A percentile compares a stretch with the other conserved stretches of the same genome.
These are phyloP conservation scores for Gallinago solitaria DNA, from an alignment of 2,797 vertebrate species.

Conservation along the genomic window DNA sequence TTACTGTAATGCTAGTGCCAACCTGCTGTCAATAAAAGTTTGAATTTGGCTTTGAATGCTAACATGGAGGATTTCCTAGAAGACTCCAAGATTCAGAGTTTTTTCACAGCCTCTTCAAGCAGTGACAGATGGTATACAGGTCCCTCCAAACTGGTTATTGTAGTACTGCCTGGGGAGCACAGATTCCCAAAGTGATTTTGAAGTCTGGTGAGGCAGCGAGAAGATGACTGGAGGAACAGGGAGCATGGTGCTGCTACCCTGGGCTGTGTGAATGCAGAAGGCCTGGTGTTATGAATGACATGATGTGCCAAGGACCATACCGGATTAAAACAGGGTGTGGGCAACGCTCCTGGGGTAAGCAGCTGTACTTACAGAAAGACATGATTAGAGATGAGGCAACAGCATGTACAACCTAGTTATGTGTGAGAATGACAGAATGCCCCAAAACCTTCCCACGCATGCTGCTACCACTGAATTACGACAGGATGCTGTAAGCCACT, in stretches of 20 bases:
- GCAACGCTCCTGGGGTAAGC: background rate
- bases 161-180: background rate
- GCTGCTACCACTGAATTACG: background rate
- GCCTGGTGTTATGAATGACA: background rate
- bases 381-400: background rate
- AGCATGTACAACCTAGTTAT: background rate
- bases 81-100: background rate
- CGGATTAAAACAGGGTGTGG: background rate
- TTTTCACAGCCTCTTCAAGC: background rate
- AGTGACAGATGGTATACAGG: background rate
- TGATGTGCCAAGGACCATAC: background rate
- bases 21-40: background rate
- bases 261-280: background rate
- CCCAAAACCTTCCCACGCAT: background rate
- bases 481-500: background rate
- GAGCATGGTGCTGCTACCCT: background rate
- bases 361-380: background rate
- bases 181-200: background rate
- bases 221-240: background rate
- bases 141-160: background rate
- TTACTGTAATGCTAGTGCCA: background rate
- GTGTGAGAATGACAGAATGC: fast-evolving
- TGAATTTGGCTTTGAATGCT: conserved; percentile 3
- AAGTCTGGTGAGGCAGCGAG: background rate
- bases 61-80: background rate